Conservation (phyloP, 2,113 vertebrate genomes). For the Seriola rivoliana region DNA sequence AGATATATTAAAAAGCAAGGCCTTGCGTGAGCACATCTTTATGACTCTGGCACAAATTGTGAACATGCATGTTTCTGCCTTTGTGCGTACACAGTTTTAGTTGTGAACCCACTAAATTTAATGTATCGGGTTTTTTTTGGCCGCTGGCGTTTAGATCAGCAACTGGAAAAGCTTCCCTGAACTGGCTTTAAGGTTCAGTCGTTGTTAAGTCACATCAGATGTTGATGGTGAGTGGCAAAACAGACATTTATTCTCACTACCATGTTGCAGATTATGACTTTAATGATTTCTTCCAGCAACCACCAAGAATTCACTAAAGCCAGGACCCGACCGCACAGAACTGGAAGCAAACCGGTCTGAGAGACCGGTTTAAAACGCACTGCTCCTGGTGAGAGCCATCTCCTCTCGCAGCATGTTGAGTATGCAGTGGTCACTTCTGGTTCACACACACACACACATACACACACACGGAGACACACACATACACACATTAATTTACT, state of each 20-base stretch:
- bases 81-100: neutral
- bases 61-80: constrained; percentile 5
- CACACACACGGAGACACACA: neutral
- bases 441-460: constrained; percentile 14
- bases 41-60: constrained; percentile 1
- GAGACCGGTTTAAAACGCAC: constrained; percentile 26
- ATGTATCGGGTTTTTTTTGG: constrained; percentile 8
- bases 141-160: neutral
- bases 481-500: constrained; percentile 58
- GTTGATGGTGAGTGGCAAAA: constrained; percentile 31
- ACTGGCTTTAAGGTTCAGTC: constrained; percentile 11
- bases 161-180: constrained; percentile 17
- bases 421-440: constrained; percentile 47
- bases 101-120: neutral
- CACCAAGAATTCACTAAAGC: constrained; percentile 1
- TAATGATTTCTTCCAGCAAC: constrained; percentile 31
- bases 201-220: constrained; percentile 29
- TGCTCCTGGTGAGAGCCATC: neutral
- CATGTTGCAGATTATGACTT: constrained; percentile 39
- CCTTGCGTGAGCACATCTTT: neutral
- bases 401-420: constrained; percentile 9
- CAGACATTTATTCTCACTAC: constrained; percentile 37
- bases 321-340: neutral
- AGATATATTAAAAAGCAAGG: neutral
- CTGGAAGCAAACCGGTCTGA: constrained; percentile 10